Evolutionary conservation across 2,113 vertebrate genomes (phyloP).

Genomic region (Zootoca vivipara): DNA sequence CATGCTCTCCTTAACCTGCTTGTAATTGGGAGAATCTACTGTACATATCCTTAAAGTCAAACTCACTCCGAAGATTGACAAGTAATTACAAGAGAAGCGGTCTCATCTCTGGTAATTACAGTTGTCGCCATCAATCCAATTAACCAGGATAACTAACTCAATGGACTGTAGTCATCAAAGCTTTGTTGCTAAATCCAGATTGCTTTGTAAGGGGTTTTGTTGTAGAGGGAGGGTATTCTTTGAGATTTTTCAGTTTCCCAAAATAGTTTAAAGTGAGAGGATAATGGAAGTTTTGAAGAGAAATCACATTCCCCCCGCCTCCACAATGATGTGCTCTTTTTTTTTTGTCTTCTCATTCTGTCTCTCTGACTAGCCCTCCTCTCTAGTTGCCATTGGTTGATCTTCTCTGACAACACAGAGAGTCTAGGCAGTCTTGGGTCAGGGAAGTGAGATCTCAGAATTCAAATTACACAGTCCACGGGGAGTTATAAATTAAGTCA

Average conservation of each 20-base stretch:
- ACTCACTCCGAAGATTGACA: constrained; percentile 71
- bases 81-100: constrained; percentile 81
- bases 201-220: constrained; percentile 34
- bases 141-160: constrained; percentile 83
- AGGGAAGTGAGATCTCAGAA: not conserved
- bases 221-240: constrained; percentile 2
- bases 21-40: constrained; percentile 68
- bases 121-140: constrained; percentile 82
- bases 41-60: constrained; percentile 68
- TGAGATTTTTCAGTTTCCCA: constrained; percentile 48
- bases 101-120: constrained; percentile 84
- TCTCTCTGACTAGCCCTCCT: not conserved
- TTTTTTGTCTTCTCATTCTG: not conserved
- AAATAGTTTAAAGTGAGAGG: constrained; percentile 56
- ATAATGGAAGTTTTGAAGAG: constrained; percentile 23
- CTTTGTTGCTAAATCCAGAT: constrained; percentile 72
- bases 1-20: constrained; percentile 59
- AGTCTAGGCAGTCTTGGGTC: not conserved
- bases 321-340: not conserved
- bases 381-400: not conserved
- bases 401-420: not conserved
- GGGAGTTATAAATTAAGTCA: not conserved
- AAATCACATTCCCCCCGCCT: constrained; percentile 17
- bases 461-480: not conserved
- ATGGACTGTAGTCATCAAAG: constrained; percentile 68